Base-by-base conservation (phyloP, 2,797 vertebrate species). In the Syndactyla subalaris region DNA sequence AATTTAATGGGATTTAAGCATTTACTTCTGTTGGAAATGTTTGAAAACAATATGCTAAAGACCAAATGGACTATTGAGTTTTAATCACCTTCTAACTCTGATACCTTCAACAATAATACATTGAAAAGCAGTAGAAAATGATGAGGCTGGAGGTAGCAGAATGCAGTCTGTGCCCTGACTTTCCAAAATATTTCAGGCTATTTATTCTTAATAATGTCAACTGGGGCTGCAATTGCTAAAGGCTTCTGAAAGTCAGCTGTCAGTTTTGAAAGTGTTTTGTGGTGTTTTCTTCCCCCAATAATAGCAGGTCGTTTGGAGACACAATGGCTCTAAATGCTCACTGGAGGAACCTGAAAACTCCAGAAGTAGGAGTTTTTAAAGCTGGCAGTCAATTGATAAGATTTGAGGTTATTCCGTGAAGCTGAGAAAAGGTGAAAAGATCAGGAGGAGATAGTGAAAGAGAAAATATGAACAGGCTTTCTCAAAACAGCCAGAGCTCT, bases 1-100 rank as follows among this genome's bases (percentile, higher is more conserved):
- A 95, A 59, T 95, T 95, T 92, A 96, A 94, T 54, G 88, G 83
- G 89, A 96, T 87, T 96, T 86, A 93, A 93, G 88, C 85, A 51
- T 79, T 94, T 94, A 92, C 70, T 95, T 96, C 79, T 89, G 89
- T 59, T 93, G 76, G 87, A 85, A 95, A 92, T 76, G 71, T 91
- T 92, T 89, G 80, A 91, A 97, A 95, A 93, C 84, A 96, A 82
- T 81, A 80, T 57, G 54, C 61, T 92, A n/a, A 87, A 80, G 57
- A 87, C 65, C 32, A 90, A 88, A 88, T 6, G 14, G 78, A 71
- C 65, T 85, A 79, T 59, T 73, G 78, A 83, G 90, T 86, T 91
- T 87, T 96, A 95, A 91, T 90, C 72, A 88, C 93, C 94, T 96
- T 89, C 86, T 88, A 96, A 92, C 46, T 52, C 68, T 27, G 72